Evolutionary conservation across 1,140 invertebrate species (phyloP), one percentile per base, ranked within the genome.

Genomic region (Aricia agestis): DNA sequence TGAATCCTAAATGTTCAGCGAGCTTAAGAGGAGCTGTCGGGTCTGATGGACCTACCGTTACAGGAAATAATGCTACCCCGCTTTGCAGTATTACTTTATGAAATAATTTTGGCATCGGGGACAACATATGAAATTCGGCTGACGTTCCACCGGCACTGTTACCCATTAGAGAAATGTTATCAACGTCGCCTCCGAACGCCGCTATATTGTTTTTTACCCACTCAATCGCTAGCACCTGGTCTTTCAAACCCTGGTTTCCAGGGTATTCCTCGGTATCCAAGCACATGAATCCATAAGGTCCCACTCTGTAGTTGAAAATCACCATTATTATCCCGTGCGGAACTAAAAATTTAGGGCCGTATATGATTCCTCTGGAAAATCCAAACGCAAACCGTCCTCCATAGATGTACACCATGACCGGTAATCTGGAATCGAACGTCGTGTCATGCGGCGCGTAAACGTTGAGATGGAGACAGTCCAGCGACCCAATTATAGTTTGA

Each of bases 331-430:
- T 83, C 67, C 93, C 87, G 6, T 93, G 88, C 52, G 91, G 82
- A 6, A 93, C 78, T 11, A 95, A 89, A 73, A 93, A 92, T 70
- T 93, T 90, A 3, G 93, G 91, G 11, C 91, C 89, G 76, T 93
- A 92, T 0, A 90, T 42, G 10, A 82, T 68, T 66, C 72, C 77
- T 11, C 73, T 76, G 36, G 78, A 78, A 1, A 93, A 94, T 1
- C 94, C 94, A 11, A 81, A 70, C 4, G 84, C 78, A 76, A 95
- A 95, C 42, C 85, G 93, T 25, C 96, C 96, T 5, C 95, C 95
- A 81, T 95, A 94, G 31, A 97, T 93, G 86, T 92, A 96, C 3
- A 96, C 92, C 84, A 96, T 92, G 0, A 96, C 95, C 0, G 95
- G 93, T 4, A 82, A 66, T 68, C 68, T 76, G 13, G 80, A 80